Conservation (phyloP, 2,888 invertebrate species). For the Synergus umbraculus region DNA sequence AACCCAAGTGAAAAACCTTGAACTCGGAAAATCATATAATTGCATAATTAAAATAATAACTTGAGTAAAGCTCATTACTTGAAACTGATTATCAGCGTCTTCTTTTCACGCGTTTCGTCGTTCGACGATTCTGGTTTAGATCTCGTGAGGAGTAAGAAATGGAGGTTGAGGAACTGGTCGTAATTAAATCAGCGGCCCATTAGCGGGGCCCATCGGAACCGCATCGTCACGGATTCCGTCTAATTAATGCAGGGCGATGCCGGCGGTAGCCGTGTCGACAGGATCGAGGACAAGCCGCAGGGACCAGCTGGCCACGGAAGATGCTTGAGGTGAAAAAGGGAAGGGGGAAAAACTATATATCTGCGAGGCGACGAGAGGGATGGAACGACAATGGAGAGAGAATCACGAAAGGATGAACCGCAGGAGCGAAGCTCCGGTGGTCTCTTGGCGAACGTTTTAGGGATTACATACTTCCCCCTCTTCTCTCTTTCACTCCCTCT, state of each 20-base stretch:
- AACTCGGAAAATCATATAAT: too few species aligned
- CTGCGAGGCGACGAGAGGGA: slow-evolving; percentile 45
- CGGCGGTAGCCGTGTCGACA: slow-evolving; percentile 59
- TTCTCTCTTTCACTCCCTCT: slow-evolving; percentile 21
- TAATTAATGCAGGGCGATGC: slow-evolving; percentile 71
- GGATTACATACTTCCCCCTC: slow-evolving; percentile 50
- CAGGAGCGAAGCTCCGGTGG: slow-evolving; percentile 49
- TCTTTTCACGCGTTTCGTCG: neutral
- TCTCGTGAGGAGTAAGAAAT: slow-evolving; percentile 40
- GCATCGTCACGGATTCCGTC: slow-evolving; percentile 68
- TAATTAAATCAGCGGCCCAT: slow-evolving; percentile 72
- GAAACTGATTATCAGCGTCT: neutral
- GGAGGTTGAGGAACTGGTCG: slow-evolving; percentile 60
- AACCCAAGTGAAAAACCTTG: too few species aligned
- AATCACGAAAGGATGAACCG: slow-evolving; percentile 53
- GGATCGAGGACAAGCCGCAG: slow-evolving; percentile 56
- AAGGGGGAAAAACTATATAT: slow-evolving; percentile 40
- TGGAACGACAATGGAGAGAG: slow-evolving; percentile 48
- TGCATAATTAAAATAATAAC: too few species aligned
- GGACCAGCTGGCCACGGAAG: slow-evolving; percentile 55
- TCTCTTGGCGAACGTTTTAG: slow-evolving; percentile 50
- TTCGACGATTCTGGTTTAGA: neutral
- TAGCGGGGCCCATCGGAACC: slow-evolving; percentile 65
- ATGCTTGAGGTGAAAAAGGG: slow-evolving; percentile 45
- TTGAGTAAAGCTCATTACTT: neutral